Evolutionary conservation across 1,140 invertebrate genomes (phyloP), one percentile per base, ranked within the genome.

Genomic region (Diachasma alloeum): DNA sequence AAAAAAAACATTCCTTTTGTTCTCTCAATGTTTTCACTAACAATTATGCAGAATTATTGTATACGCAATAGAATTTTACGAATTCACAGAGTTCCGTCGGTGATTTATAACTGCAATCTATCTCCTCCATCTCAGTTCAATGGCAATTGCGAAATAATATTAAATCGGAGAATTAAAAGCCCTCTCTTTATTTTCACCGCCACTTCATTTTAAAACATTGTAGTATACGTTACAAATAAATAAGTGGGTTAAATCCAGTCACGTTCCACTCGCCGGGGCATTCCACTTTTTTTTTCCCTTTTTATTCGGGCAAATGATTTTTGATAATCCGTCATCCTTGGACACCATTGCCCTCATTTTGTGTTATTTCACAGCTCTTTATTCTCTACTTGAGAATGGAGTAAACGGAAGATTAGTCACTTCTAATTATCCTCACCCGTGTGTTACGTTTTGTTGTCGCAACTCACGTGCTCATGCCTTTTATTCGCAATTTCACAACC

Each of bases 161-260:
- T 53, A 53, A 63, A 63, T 63, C 59, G 22, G 4, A 15, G 19
- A 63, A 63, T 63, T 63, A 13, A 11, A 59, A 63, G 26, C 10
- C 24, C 24, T 63, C 24, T 19, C 42, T 42, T 46, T 46, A 71
- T 71, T 71, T 71, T 71, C 44, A 15, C 3, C 59, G 22, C 26
- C 59, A 31, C 1, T 63, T 26, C 22, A 26, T 63, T 26, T 26
- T 15, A 24, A 63, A 63, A 63, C 59, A 24, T 63, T 63, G 59
- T 39, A 68, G 31, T 19, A 39, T 42, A 42, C 66, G 2, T 68
- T 42, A 17, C 15, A 39, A 39, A 36, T 37, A 68, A 39, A 68
- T 39, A 68, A 68, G 66, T 68, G 31, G 66, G 66, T 68, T 68
- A 68, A 68, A 39, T 68, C 36, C 26, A 68, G 36, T 39, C 66